Base-by-base conservation (phyloP, 1,140 invertebrate genomes). In the Procambarus virginalis region DNA sequence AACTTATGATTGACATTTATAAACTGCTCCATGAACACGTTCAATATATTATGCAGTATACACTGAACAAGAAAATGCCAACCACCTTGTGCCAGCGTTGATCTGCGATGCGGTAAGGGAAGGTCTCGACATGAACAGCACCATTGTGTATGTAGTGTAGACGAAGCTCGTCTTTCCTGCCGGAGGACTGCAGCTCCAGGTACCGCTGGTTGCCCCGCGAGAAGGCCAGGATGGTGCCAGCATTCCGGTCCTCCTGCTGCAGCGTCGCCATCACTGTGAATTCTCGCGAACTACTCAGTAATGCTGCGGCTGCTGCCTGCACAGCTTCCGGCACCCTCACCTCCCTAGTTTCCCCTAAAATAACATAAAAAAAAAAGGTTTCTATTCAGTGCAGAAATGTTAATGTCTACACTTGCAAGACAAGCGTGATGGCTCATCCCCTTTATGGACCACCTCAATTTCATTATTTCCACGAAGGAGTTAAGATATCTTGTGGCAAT, bases 111-210 rank as follows among this genome's bases (percentile, higher is more conserved):
- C 96, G 95, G 94, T 97, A 97, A 92, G 96, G 96, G 95, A 98
- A 98, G 93, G 96, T 96, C 95, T 98, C 97, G 88, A 97, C 96
- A 93, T 96, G 96, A 92, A 97, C 95, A 83, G 94, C 94, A 60
- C 95, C 95, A 92, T 95, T 95, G 92, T 95, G 91, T 77, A 91
- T 93, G 95, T 94, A 98, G 92, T 95, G 94, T 77, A 95, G 93
- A 20, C 94, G 93, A 90, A 95, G 95, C 94, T 98, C 97, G 94
- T 98, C 96, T 93, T 96, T 96, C 45, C 97, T 95, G 85, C 97
- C 97, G 94, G 97, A 97, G 93, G 97, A 98, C 95, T 98, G 97
- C 93, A 98, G 95, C 95, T 98, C 97, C 94, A 98, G 95, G 95
- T 97, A 97, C 95, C 97, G 97, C 86, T 93, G 91, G 84, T 93